phyloP scores from a whole-genome alignment of 64 coral and sea anemone species.

The Exaiptasia diaphana region DNA sequence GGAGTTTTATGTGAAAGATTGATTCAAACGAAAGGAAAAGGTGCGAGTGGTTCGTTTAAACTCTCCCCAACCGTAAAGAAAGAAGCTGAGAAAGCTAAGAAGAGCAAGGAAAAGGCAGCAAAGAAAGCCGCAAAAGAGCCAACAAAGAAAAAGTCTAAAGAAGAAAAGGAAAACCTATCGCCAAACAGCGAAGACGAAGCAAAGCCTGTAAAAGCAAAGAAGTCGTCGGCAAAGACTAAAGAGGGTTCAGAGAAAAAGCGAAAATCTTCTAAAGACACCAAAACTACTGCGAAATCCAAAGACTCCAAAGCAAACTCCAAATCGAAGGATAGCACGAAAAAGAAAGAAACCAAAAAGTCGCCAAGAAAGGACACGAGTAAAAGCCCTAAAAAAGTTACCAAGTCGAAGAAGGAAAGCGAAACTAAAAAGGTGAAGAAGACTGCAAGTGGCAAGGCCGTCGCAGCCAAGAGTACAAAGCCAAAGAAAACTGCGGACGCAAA shows the following conservation, averaged over 20 bases:
- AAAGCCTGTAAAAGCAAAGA: constrained; percentile 14
- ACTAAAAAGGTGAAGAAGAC: neutral
- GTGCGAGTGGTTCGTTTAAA: constrained; percentile 79
- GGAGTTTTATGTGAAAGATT: constrained; percentile 47
- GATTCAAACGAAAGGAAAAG: constrained; percentile 66
- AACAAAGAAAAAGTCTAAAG: neutral
- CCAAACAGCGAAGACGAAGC: neutral
- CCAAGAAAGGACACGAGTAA: neutral
- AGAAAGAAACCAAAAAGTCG: constrained; percentile 15
- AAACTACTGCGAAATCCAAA: neutral
- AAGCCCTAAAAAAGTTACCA: constrained; percentile 11
- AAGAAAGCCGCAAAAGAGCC: constrained; percentile 30
- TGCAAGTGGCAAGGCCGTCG: neutral
- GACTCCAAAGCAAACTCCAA: neutral
- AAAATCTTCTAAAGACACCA: neutral
- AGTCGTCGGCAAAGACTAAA: neutral
- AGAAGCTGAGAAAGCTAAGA: constrained; percentile 65
- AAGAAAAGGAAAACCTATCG: constrained; percentile 46
- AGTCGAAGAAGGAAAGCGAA: constrained; percentile 17
- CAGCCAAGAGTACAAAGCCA: constrained; percentile 42
- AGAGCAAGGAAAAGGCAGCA: constrained; percentile 26
- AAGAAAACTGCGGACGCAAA: constrained; percentile 64
- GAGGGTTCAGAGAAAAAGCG: neutral
- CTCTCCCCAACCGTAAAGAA: constrained; percentile 73
- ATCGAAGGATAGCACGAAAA: neutral